Percentiles rank a stretch among this genome's conserved stretches.
Conservation (phyloP, 1,140 invertebrate species). For the Vanessa atalanta region DNA sequence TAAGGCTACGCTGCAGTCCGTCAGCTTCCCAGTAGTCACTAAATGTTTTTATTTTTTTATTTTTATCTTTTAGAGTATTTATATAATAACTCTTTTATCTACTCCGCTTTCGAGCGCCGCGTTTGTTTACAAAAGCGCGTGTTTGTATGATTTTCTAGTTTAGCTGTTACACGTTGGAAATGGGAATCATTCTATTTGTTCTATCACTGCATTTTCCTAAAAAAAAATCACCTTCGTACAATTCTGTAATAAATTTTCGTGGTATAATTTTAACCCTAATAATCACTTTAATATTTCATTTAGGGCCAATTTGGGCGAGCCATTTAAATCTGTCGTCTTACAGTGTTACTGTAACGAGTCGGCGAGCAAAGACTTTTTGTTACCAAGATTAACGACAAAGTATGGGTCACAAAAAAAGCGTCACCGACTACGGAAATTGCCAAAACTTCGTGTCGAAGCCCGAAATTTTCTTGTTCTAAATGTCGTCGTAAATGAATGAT, state of each 20-base stretch:
- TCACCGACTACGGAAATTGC: constrained; percentile 75
- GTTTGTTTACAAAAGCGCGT: constrained; percentile 32
- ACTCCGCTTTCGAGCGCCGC: constrained; percentile 22
- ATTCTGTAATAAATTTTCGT: constrained; percentile 7
- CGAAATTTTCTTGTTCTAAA: constrained; percentile 77
- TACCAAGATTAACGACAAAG: constrained; percentile 76
- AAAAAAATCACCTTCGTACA: constrained; percentile 12
- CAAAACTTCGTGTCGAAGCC: constrained; percentile 76
- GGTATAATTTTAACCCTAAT: constrained; percentile 36
- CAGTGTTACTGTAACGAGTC: constrained; percentile 65
- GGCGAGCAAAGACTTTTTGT: constrained; percentile 70
- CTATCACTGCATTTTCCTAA: constrained; percentile 3
- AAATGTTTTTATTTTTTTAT: constrained; percentile 15
- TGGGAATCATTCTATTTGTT: constrained; percentile 1
- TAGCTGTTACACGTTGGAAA: constrained; percentile 19
- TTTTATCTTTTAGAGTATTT: constrained; percentile 27
- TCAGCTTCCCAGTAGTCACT: constrained; percentile 2
- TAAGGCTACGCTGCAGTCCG: constrained; percentile 5
- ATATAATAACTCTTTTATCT: constrained; percentile 30
- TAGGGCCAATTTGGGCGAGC: constrained; percentile 52
- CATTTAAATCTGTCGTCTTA: constrained; percentile 72
- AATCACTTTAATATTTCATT: constrained; percentile 43
- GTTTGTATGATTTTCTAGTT: constrained; percentile 13
- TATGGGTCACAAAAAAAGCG: constrained; percentile 72
- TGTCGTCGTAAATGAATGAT: constrained; percentile 78